Base-by-base conservation (phyloP, 2,888 invertebrate genomes). In the Callyntrura sp. region DNA sequence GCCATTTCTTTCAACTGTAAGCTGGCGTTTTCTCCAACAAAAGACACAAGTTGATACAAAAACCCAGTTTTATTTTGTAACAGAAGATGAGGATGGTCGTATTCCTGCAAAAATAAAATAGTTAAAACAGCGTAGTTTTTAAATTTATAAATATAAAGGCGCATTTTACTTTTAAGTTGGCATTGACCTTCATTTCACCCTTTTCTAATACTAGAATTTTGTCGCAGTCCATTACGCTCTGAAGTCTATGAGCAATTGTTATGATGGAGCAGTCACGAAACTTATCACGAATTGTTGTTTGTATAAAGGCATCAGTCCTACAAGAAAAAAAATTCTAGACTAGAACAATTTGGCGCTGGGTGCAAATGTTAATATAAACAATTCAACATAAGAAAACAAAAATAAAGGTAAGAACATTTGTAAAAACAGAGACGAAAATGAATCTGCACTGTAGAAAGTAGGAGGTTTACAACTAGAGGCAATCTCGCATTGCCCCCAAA, bases 151-250 rank as follows among this genome's bases (percentile, higher is more conserved):
- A n/a, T n/a, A n/a, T n/a, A 20, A 60, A 60, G 60, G 6, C 20
- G 6, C 3, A 60, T 20, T 3, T 60, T 2, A 20, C 17, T 60
- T 4, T 57, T 14, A 57, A 57, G 4, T 57, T 57, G 57, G 3
- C 9, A 35, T 0, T 25, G 9, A 93, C 94, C 11, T 95, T 96
- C 87, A 97, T 96, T 20, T 95, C 94, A 0, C 98, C 98, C 6
- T 96, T 96, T 94, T 98, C 97, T 96, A 98, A 97, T 0, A 98
- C 98, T 94, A 98, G 95, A 20, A 98, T 97, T 90, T 97, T 96
- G 95, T 98, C 98, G 0, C 97, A 98, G 94, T 98, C 98, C 97
- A 98, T 98, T 91, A 98, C 97, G 0, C 98, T 98, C 94, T 98
- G 51, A 1, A 84, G 45, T 20, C 55, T 68, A 12, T 84, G 70